Evolutionary conservation across 2,113 vertebrate species (phyloP), one percentile per base, ranked within the genome.

Genomic region (Notarius quadriscutis): DNA sequence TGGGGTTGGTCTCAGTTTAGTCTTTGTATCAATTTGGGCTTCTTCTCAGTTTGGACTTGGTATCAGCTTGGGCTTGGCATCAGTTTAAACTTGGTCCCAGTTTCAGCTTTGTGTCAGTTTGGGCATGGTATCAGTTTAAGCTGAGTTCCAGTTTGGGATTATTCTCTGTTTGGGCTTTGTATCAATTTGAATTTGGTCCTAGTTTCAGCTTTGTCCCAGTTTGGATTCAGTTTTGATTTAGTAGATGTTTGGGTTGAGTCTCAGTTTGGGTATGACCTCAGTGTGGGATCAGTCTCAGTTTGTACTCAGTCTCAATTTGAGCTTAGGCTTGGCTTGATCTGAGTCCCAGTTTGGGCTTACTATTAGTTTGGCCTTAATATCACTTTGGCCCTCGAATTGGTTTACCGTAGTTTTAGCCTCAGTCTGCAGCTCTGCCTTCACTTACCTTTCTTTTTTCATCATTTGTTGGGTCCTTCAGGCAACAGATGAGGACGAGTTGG

Each of bases 401-500:
- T 41, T 41, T 4, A 30, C 30, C 30, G 30, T 30, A 41, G 41
- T 41, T 41, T 50, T 22, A 7, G 41, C 50, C 12, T 57, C 7
- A 81, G 30, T 9, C n/a, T 62, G 7, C 60, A 17, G 15, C 11
- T 81, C 20, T 25, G 20, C 18, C 58, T 85, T 71, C 51, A 41
- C 30, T 58, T 55, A 81, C 27, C 1, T 20, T 17, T 75, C 0
- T 55, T 2, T 30, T 22, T 57, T 30, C 22, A 30, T 63, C 11
- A 18, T 60, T 25, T 53, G 57, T 82, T 86, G 50, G 83, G 67
- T 88, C 69, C 86, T 86, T 50, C 72, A 99, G 98, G 98, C 98
- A 82, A 90, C 92, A 0, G 98, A 99, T 91, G 94, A 89, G 0
- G 98, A 99, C 89, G 95, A 93, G 0, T 96, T 96, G 11, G 90